phyloP scores from a whole-genome alignment of 2,113 vertebrate genomes.

The Rhabdornis inornatus region DNA sequence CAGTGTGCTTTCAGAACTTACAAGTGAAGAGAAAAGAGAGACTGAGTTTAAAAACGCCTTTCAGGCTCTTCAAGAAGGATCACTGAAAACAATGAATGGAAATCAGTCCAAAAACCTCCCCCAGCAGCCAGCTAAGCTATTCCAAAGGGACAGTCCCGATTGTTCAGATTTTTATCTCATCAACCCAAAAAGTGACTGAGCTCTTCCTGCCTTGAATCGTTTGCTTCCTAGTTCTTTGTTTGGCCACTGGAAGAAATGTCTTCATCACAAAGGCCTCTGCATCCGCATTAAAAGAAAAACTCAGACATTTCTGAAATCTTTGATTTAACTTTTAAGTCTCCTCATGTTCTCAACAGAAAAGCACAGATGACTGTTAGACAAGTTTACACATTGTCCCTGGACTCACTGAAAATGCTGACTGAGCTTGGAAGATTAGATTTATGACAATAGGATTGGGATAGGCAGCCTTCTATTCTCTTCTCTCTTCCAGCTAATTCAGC shows the following conservation, averaged over 20 bases:
- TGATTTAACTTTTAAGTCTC: not conserved
- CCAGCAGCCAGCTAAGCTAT: not conserved
- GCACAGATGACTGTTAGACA: not conserved
- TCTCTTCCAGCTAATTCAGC: not conserved
- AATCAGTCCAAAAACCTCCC: slow-evolving; percentile 33
- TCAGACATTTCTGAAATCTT: not conserved
- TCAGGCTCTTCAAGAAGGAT: not conserved
- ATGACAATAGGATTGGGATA: not conserved
- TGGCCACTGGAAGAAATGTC: slow-evolving; percentile 1
- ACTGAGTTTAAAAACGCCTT: slow-evolving; percentile 8
- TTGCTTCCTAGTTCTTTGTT: slow-evolving; percentile 40
- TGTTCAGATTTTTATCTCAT: slow-evolving; percentile 45
- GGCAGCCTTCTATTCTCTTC: not conserved
- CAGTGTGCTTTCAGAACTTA: slow-evolving; percentile 12
- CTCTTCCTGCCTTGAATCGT: slow-evolving; percentile 31
- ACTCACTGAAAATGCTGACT: not conserved
- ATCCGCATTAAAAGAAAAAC: not conserved
- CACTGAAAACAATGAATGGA: slow-evolving; percentile 53
- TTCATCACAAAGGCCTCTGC: slow-evolving; percentile 3
- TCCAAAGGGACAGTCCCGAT: not conserved
- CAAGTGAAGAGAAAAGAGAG: not conserved
- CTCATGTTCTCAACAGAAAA: not conserved
- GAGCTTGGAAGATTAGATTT: not conserved
- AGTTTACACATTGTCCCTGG: not conserved
- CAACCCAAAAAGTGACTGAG: slow-evolving; percentile 14